Percentiles rank a stretch among this genome's conserved stretches.
These are phyloP conservation scores for Coranthus polyacanthus DNA, from an alignment of 2,797 vertebrate species.

Conservation along the genomic window DNA sequence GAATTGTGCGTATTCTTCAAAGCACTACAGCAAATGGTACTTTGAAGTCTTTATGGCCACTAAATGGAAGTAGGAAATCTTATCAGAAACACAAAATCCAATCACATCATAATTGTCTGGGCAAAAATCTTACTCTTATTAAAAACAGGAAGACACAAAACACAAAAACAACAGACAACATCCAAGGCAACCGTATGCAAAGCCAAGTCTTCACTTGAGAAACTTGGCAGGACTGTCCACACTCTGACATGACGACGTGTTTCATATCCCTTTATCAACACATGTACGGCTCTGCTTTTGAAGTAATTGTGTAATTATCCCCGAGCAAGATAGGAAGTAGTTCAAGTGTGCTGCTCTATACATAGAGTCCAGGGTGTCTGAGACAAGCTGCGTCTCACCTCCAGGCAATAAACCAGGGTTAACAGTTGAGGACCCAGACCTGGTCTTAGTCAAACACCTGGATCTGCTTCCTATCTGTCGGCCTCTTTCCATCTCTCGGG, in stretches of 20 bases:
- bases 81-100: slow-evolving; percentile 21
- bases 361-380: slow-evolving; percentile 19
- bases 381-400: slow-evolving; percentile 44
- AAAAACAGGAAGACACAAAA: slow-evolving; percentile 62
- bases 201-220: slow-evolving; percentile 40
- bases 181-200: slow-evolving; percentile 36
- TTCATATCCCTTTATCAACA: slow-evolving; percentile 50
- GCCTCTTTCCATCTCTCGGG: slow-evolving; percentile 39
- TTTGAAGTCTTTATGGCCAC: slow-evolving; percentile 9
- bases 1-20: slow-evolving; percentile 8
- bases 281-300: slow-evolving; percentile 35
- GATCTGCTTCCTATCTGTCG: slow-evolving; percentile 56
- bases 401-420: slow-evolving; percentile 47
- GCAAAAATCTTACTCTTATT: slow-evolving; percentile 16
- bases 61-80: slow-evolving; percentile 4
- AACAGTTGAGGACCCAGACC: slow-evolving; percentile 39
- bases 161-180: slow-evolving; percentile 37
- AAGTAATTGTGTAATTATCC: slow-evolving; percentile 37
- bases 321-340: slow-evolving; percentile 9
- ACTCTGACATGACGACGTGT: slow-evolving; percentile 43
- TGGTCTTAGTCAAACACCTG: slow-evolving; percentile 65
- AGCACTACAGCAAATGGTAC: not conserved
- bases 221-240: slow-evolving; percentile 39
- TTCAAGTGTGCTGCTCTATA: slow-evolving; percentile 17
- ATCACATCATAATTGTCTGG: slow-evolving; percentile 26